Base-by-base conservation (phyloP, 1,140 invertebrate genomes). In the Rhynchophorus ferrugineus region DNA sequence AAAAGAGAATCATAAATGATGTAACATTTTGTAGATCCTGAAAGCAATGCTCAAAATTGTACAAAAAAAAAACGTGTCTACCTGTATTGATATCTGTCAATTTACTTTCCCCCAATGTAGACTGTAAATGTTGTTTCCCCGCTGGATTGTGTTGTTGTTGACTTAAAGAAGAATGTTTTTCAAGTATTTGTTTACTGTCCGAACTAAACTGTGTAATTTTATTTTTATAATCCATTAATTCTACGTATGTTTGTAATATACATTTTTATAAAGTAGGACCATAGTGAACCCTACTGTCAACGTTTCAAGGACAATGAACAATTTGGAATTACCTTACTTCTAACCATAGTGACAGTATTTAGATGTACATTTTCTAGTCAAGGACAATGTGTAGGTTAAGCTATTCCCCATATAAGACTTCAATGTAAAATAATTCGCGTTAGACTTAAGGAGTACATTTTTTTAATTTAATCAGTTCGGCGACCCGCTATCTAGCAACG, bases 341-440 rank as follows among this genome's bases (percentile, higher is more conserved):
- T 14, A 20, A n/a, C n/a, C n/a, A 11, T 44, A 54, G 1, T 8
- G 9, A 24, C n/a, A 41, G n/a, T 46, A 29, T 57, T 21, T 50
- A 53, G 39, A 42, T 60, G 59, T 60, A 60, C 41, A 60, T 47
- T 52, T 58, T 57, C 56, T 58, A 57, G 52, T 60, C 59, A 56
- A 33, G 53, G 44, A 37, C 55, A 53, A 49, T 34, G 35, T 34
- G 38, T 44, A 57, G 42, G 20, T n/a, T 48, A 48, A 46, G 44
- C n/a, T 39, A 22, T 11, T 21, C 20, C 20, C 20, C 20, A 41
- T 13, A 14, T 48, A 51, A 49, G 17, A 34, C 20, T 38, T 37
- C 48, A 49, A 36, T 19, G 38, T 44, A 34, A 53, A 29, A 49
- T 41, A 41, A 3, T 41, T 35, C 24, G 44, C 14, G 13, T 29